phyloP scores from a whole-genome alignment of 2,113 vertebrate species.

The Heliornis fulica region DNA sequence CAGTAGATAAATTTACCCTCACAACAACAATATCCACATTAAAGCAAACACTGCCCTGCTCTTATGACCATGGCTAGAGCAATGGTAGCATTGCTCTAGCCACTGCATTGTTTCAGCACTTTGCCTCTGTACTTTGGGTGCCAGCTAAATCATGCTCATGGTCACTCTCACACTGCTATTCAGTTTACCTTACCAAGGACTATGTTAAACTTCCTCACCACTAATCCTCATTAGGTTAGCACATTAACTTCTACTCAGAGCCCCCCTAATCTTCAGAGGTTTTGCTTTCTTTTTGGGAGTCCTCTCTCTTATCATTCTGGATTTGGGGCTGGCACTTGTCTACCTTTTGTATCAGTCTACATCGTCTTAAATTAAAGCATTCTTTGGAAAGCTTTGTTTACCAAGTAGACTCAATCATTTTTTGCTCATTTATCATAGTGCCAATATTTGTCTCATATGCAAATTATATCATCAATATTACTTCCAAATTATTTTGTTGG shows the following conservation, averaged over 20 bases:
- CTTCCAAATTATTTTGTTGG: neutral
- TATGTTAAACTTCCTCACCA: neutral
- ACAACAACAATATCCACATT: neutral
- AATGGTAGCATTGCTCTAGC: too few relatives aligned
- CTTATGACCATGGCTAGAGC: neutral
- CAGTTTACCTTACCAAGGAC: neutral
- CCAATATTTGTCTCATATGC: neutral
- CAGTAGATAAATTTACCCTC: neutral
- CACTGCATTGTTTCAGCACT: too few relatives aligned
- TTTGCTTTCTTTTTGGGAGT: neutral
- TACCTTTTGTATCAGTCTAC: neutral
- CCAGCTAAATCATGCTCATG: neutral
- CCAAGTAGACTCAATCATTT: neutral
- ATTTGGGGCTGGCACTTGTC: neutral
- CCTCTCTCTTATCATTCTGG: neutral
- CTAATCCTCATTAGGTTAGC: neutral
- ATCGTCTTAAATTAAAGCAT: neutral
- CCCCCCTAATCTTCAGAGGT: neutral
- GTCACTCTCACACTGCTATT: neutral
- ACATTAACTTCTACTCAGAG: neutral
- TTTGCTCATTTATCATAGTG: neutral
- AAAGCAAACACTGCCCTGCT: neutral
- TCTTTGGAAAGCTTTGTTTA: neutral
- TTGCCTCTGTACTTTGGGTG: neutral
- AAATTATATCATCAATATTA: neutral